Evolutionary conservation across 2,888 invertebrate species (phyloP).

Genomic region (Kryphioiulus occultus): DNA sequence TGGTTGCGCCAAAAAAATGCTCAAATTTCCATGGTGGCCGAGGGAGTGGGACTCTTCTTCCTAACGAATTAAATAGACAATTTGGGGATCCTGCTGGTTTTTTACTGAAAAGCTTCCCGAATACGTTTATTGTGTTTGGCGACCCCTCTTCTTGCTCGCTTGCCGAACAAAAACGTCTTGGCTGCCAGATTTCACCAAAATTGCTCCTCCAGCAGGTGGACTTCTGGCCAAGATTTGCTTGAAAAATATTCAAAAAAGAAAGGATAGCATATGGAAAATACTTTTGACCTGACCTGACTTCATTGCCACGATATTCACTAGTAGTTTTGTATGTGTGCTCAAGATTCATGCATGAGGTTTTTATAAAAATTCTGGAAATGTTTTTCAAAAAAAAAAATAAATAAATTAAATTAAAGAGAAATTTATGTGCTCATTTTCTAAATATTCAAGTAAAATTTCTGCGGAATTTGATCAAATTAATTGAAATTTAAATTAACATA

Average conservation of each 20-base stretch:
- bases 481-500: too few species aligned
- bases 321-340: too few species aligned
- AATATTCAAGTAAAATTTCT: too few species aligned
- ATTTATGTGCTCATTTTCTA: too few species aligned
- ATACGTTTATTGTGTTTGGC: constrained; percentile 2
- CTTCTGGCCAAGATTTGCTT: not conserved
- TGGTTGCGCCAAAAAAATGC: not conserved
- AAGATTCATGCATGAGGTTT: too few species aligned
- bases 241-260: not conserved
- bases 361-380: too few species aligned
- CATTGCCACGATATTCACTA: not conserved
- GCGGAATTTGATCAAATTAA: too few species aligned
- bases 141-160: not conserved
- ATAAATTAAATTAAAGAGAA: too few species aligned
- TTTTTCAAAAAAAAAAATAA: too few species aligned
- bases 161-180: constrained; percentile 6
- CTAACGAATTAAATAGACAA: constrained; percentile 10
- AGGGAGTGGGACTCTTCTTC: constrained; percentile 13
- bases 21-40: constrained; percentile 14
- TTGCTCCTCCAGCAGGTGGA: not conserved
- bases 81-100: constrained; percentile 15
- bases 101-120: constrained; percentile 16
- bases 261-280: not conserved
- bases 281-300: not conserved
- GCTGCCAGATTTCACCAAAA: not conserved